Evolutionary conservation across 1,140 invertebrate genomes (phyloP).

Genomic region (Platorchestia sp.): DNA sequence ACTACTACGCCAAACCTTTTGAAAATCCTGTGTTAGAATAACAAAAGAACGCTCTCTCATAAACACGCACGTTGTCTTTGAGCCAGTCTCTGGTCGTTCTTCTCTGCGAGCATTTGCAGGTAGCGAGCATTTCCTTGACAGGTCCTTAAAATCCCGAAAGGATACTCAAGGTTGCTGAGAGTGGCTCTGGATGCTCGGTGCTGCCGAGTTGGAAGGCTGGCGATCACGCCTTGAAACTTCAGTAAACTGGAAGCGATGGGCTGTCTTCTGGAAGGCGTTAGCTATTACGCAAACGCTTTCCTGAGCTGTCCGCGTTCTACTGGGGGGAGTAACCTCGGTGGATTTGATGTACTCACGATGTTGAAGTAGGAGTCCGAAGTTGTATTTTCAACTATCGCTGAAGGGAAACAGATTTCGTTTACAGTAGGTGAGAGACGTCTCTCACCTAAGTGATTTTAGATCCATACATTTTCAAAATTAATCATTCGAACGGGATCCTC

Average conservation of each 20-base stretch:
- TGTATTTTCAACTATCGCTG: neutral
- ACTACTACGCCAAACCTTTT: neutral
- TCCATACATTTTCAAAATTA: no score
- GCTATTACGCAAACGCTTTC: neutral
- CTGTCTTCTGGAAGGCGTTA: neutral
- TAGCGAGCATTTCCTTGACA: neutral
- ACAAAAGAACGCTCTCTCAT: neutral
- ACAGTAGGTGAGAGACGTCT: neutral
- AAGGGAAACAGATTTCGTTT: neutral
- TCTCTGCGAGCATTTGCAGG: neutral
- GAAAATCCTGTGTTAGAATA: no score
- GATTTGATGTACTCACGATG: neutral
- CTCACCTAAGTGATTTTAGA: no score
- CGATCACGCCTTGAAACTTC: neutral
- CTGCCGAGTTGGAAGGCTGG: neutral
- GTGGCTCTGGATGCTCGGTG: neutral
- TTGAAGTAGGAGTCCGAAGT: neutral
- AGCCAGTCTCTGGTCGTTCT: neutral
- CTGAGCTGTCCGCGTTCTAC: neutral
- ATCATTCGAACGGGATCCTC: no score
- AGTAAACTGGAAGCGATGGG: neutral
- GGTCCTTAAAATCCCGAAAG: conserved; percentile 7
- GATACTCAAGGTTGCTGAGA: neutral
- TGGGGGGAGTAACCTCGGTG: neutral
- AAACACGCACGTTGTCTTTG: neutral